Percentiles rank a stretch among this genome's conserved stretches.
These are phyloP conservation scores for Limnephilus rhombicus DNA, from an alignment of 2,888 invertebrate genomes.

Conservation along the genomic window DNA sequence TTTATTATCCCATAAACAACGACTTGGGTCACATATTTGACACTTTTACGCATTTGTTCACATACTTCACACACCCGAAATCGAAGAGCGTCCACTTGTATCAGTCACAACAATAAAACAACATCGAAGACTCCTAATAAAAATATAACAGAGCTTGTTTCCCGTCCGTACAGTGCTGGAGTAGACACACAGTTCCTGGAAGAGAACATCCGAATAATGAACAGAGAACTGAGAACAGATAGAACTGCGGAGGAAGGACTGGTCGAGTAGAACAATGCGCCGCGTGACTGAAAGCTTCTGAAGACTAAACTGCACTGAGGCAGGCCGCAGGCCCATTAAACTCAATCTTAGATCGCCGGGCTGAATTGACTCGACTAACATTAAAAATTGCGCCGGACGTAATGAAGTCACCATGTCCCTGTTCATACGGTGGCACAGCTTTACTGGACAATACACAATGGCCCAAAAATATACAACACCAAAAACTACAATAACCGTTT, in stretches of 20 bases:
- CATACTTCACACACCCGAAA: neutral
- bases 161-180: neutral
- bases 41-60: neutral
- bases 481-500: slow-evolving; percentile 13
- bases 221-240: neutral
- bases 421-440: neutral
- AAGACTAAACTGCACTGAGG: slow-evolving; percentile 28
- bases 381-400: slow-evolving; percentile 21
- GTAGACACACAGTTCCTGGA: neutral
- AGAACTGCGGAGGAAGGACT: neutral
- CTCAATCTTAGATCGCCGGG: slow-evolving; percentile 23
- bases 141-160: neutral
- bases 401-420: slow-evolving; percentile 2
- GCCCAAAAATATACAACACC: neutral
- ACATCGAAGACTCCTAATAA: neutral
- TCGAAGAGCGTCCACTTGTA: slow-evolving; percentile 15
- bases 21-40: slow-evolving; percentile 17
- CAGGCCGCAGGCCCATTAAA: neutral
- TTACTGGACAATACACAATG: slow-evolving; percentile 15
- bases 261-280: neutral
- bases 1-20: slow-evolving; percentile 31
- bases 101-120: slow-evolving; percentile 2
- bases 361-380: neutral
- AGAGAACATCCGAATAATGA: neutral
- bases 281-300: slow-evolving; percentile 27